Conservation (phyloP, 2,888 invertebrate genomes). For the Dryocosmus kuriphilus region DNA sequence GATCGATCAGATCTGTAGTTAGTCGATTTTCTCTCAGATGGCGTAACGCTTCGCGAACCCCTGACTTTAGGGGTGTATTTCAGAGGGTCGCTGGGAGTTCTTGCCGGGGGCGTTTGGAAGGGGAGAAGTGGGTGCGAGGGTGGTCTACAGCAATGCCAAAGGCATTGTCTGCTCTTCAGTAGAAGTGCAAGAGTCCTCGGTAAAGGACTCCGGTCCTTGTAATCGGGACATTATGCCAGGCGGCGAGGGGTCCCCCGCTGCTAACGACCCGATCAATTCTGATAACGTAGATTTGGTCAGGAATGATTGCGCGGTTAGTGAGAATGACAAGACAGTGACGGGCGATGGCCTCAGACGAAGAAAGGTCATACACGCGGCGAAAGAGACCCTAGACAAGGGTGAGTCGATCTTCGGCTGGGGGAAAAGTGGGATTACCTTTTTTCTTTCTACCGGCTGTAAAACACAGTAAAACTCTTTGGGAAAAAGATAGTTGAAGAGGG, state of each 20-base stretch:
- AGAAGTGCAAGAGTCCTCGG: conserved; percentile 72
- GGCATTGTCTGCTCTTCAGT: conserved; percentile 64
- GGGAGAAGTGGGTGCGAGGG: conserved; percentile 50
- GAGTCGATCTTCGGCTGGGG: conserved; percentile 60
- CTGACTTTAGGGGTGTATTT: conserved; percentile 8
- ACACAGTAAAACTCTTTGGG: not conserved
- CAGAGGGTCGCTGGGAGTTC: conserved; percentile 28
- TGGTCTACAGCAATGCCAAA: conserved; percentile 59
- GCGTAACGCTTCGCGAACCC: conserved; percentile 50
- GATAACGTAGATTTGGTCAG: conserved; percentile 51
- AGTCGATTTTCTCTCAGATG: conserved; percentile 57
- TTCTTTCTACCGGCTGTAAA: not conserved
- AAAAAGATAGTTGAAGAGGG: not conserved
- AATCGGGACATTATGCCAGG: conserved; percentile 74
- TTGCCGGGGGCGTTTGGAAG: conserved; percentile 48
- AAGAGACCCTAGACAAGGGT: conserved; percentile 81
- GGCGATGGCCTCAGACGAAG: conserved; percentile 77
- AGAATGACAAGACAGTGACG: conserved; percentile 64
- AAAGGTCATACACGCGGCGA: conserved; percentile 81
- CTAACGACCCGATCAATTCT: conserved; percentile 66
- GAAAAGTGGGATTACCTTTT: not conserved
- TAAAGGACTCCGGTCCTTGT: conserved; percentile 71
- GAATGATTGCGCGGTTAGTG: conserved; percentile 62
- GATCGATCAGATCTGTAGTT: conserved; percentile 64
- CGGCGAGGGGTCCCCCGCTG: conserved; percentile 75